Base-by-base conservation (phyloP, 2,888 invertebrate species). In the Philopedon plagiatum region DNA sequence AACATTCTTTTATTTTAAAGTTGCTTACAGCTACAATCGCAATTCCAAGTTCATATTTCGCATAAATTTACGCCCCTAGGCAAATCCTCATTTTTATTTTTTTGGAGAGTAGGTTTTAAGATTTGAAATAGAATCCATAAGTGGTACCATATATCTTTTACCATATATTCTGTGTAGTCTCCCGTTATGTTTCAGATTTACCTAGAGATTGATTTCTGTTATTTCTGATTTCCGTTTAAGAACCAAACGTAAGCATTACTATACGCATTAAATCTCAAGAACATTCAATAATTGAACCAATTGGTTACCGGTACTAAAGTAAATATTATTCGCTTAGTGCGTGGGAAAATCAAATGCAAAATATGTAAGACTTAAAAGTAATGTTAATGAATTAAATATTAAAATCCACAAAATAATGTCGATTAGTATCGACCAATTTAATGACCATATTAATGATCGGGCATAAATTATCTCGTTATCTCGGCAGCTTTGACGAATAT, bases 311-410 rank as follows among this genome's bases (percentile, higher is more conserved):
- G 26, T 9, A 54, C 29, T 18, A 54, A 23, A 54, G 15, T 29
- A 54, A 18, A 51, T 7, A 15, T 8, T 54, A 15, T 51, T 51
- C 29, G 8, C n/a, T 51, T 51, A 29, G 26, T 54, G 51, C 51
- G 51, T 54, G 51, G 51, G 51, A 54, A 54, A 54, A 29, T 54
- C 15, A 32, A 15, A 54, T 26, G 15, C 21, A 18, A 15, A 54
- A 26, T 29, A 29, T 29, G 29, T 29, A 29, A 54, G 29, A 54
- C n/a, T 54, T 29, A 54, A 29, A 29, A 54, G 15, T 29, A 54
- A 54, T 54, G 51, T 54, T 29, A 54, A 54, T 54, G 51, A 26
- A 54, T 15, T 29, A 54, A 54, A 29, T 29, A 54, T 54, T 54
- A 15, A 54, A 29, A 26, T 54, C 18, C 3, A 29, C 29, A 29